Base-by-base conservation (phyloP, 2,797 vertebrate species). In the Apodemus agrarius region DNA sequence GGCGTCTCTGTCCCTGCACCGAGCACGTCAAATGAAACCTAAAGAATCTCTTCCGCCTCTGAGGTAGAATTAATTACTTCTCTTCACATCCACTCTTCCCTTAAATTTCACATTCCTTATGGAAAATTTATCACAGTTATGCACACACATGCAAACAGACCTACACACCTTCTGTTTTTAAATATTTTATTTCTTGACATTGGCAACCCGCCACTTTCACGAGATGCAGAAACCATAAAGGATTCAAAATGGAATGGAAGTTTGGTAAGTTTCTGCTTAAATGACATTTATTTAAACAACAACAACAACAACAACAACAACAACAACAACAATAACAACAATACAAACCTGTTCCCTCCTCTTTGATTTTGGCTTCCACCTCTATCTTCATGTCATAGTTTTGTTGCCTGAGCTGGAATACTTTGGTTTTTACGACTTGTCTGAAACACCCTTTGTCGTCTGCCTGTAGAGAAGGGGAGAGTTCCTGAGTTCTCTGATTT, bases 291-390 rank as follows among this genome's bases (percentile, higher is more conserved):
- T 89, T 72, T 72, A 0, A 24, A 69, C 0, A 83, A 46, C 4
- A 0, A 24, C 63, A 0, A n/a, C n/a, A n/a, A n/a, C n/a, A n/a
- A n/a, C n/a, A n/a, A n/a, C n/a, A n/a, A n/a, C n/a, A n/a, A n/a
- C n/a, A n/a, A n/a, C n/a, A n/a, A n/a, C n/a, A n/a, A n/a, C n/a
- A n/a, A n/a, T n/a, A n/a, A 31, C 83, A 91, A 76, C 19, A 76
- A 92, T 69, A 93, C 95, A 61, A 93, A 99, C 98, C 98, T 97
- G 99, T 99, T 78, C 96, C 98, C 0, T 98, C 98, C 76, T 99
- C 98, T 97, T 86, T 98, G 98, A 99, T 90, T 46, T 65, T 97
- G 84, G 98, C 98, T 54, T 98, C 91, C 57, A 98, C 98, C 1
- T 67, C 7, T 80, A 99, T 83, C 2, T 75, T 92, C 94, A 98